phyloP scores from a whole-genome alignment of 2,888 invertebrate genomes.

The Steromphala cineraria region DNA sequence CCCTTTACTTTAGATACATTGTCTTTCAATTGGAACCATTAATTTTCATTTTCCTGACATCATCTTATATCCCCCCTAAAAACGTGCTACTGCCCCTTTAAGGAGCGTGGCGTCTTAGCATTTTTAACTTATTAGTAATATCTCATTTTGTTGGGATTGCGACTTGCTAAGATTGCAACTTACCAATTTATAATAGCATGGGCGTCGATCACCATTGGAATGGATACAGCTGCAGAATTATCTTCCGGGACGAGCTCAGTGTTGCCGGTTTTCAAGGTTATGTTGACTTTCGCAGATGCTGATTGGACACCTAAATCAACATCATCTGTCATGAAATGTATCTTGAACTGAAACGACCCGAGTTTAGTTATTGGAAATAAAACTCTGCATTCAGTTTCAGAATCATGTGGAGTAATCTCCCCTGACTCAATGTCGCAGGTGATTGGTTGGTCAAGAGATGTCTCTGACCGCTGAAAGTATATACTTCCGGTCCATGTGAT shows the following conservation, averaged over 20 bases:
- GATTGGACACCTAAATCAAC: neutral
- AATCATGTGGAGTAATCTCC: neutral
- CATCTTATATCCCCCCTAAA: too few relatives aligned
- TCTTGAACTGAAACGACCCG: neutral
- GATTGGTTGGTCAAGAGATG: neutral
- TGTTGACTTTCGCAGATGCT: neutral
- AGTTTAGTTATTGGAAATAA: neutral
- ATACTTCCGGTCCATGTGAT: constrained; percentile 3
- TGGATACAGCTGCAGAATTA: neutral
- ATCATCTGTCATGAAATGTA: neutral
- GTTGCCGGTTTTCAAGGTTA: neutral
- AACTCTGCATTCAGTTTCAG: neutral
- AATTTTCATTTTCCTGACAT: too few relatives aligned
- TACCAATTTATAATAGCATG: constrained; percentile 7
- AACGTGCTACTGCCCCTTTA: too few relatives aligned
- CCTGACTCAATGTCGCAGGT: neutral
- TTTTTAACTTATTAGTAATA: too few relatives aligned
- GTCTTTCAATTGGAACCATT: too few relatives aligned
- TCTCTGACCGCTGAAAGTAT: neutral
- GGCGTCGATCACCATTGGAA: neutral
- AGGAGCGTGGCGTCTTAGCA: too few relatives aligned
- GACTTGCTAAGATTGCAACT: neutral
- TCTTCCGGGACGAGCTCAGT: neutral
- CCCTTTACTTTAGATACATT: too few relatives aligned
- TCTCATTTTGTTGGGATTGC: too few relatives aligned